Evolutionary conservation across 2,797 vertebrate species (phyloP).

Genomic region (Chromis chromis): DNA sequence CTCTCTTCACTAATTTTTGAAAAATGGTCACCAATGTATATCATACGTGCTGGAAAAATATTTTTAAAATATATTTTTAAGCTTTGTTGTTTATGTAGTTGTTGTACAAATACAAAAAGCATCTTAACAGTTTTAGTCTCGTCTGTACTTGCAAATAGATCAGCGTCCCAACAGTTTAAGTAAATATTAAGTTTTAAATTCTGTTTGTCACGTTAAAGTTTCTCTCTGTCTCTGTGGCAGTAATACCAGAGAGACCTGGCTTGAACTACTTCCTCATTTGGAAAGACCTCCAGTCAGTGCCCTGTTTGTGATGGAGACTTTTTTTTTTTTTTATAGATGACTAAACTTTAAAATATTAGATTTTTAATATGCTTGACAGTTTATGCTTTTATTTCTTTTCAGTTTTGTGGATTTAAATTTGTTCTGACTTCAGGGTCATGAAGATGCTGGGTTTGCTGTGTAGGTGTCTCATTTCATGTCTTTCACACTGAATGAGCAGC

Average conservation of each 20-base stretch:
- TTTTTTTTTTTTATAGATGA: constrained; percentile 21
- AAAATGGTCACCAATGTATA: neutral
- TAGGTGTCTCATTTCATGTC: neutral
- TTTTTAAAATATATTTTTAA: neutral
- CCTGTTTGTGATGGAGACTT: constrained; percentile 42
- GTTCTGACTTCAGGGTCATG: neutral
- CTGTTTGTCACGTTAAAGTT: constrained; percentile 39
- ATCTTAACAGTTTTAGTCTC: constrained; percentile 9
- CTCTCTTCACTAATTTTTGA: neutral
- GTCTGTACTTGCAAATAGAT: neutral
- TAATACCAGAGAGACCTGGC: constrained; percentile 52
- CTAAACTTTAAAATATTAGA: constrained; percentile 34
- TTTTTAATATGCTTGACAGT: constrained; percentile 4
- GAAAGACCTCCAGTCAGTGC: constrained; percentile 59
- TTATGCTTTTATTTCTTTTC: neutral
- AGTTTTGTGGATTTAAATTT: neutral
- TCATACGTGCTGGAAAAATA: neutral
- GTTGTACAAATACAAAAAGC: neutral
- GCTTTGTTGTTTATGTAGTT: neutral
- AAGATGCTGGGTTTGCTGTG: neutral
- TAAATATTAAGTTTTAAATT: constrained; percentile 24
- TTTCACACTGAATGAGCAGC: neutral
- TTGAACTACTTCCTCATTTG: constrained; percentile 69
- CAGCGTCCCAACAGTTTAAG: constrained; percentile 1
- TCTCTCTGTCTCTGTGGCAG: constrained; percentile 41